Evolutionary conservation across 2,113 vertebrate genomes (phyloP), one percentile per base, ranked within the genome.

Genomic region (Phalacrocorax aristotelis): DNA sequence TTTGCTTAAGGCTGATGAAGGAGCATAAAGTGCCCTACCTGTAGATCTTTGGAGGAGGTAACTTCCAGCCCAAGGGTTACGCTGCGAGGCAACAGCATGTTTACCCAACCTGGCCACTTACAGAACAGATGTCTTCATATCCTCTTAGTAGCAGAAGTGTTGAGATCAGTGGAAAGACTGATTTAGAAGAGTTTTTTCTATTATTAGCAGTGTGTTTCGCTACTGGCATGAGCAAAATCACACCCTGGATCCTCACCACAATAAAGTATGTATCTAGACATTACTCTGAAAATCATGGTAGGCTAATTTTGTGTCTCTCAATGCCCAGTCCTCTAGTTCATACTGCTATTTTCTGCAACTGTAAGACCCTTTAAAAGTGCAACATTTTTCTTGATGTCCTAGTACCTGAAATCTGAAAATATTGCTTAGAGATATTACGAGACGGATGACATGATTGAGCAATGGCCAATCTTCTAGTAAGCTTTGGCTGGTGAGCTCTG

Each of bases 81-180:
- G 3, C 58, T 74, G 64, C n/a, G 18, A 34, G 25, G 68, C 64
- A 52, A 21, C 40, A 7, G 5, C 42, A 2, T n/a, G 13, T 51
- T 61, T 13, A 19, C 62, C 44, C 40, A 34, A 1, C 12, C 38
- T 58, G 71, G 38, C 38, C 25, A 2, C 16, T 54, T 38, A 9
- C 2, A 76, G 38, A 60, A 15, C 64, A 58, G 70, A 23, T 46
- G 30, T 13, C n/a, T 61, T 46, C 34, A 30, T 6, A 0, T 9
- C 0, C 2, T 51, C 7, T 6, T 7, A 23, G 57, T 1, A 66
- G 49, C 36, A 51, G 8, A 44, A 84, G 29, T 3, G 6, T 15
- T 51, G 54, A 71, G 36, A 68, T 55, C 44, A 34, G 18, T 44
- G 36, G 23, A 25, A 69, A 69, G 19, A 8, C 4, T 13, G 25